Conservation (phyloP, 2,888 invertebrate species). For the Acanthosepion pharaonis region DNA sequence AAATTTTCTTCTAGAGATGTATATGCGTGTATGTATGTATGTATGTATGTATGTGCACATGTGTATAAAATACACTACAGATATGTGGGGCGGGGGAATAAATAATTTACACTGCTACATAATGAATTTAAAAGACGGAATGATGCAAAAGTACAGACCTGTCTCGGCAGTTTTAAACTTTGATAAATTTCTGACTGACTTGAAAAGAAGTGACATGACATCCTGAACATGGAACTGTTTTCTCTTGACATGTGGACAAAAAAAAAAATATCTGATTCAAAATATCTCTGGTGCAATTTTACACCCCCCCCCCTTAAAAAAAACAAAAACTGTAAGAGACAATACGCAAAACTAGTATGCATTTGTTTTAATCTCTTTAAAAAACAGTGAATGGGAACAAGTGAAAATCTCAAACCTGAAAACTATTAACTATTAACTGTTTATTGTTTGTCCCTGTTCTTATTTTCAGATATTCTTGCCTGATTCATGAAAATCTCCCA, state of each 20-base stretch:
- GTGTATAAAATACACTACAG: too few relatives aligned
- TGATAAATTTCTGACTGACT: neutral
- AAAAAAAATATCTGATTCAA: neutral
- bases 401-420: neutral
- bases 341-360: neutral
- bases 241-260: too few relatives aligned
- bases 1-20: neutral
- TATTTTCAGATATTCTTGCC: neutral
- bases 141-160: neutral
- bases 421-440: neutral
- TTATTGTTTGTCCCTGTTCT: neutral
- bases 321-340: neutral
- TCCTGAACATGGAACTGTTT: neutral
- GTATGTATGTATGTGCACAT: neutral
- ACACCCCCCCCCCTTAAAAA: neutral
- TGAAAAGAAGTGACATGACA: neutral
- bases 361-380: neutral
- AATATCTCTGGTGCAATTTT: neutral
- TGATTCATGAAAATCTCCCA: neutral
- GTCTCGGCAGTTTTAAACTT: neutral
- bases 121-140: neutral
- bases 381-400: conserved; percentile 33
- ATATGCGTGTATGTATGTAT: neutral
- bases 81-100: too few relatives aligned
- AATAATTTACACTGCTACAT: too few relatives aligned